Evolutionary conservation across 2,888 invertebrate genomes (phyloP).

Genomic region (Itoplectis maculator): DNA sequence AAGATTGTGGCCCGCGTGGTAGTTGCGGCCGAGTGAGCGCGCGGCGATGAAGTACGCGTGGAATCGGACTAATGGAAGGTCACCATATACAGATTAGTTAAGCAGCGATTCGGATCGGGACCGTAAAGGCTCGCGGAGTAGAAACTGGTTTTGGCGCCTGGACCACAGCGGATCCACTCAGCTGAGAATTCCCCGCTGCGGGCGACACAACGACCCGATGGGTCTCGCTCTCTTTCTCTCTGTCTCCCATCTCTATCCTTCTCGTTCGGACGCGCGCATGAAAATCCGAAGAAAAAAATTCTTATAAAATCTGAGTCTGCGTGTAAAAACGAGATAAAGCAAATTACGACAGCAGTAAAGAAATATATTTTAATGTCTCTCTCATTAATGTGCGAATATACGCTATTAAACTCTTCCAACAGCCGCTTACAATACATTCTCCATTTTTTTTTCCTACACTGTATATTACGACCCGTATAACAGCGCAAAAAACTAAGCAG

Average conservation of each 20-base stretch:
- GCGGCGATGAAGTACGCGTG: slow-evolving; percentile 77
- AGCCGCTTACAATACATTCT: not conserved
- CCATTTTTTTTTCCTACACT: not conserved
- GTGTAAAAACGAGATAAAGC: slow-evolving; percentile 2
- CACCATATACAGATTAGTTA: slow-evolving; percentile 79
- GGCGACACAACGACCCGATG: not conserved
- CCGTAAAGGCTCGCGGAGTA: slow-evolving; percentile 78
- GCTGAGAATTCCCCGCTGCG: slow-evolving; percentile 17
- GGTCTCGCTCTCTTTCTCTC: not conserved
- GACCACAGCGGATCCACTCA: slow-evolving; percentile 36
- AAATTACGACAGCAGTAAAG: slow-evolving; percentile 7
- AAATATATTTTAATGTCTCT: not conserved
- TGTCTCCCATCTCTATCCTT: not conserved
- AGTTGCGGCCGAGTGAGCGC: slow-evolving; percentile 10
- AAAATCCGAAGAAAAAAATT: slow-evolving; percentile 1
- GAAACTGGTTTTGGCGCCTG: slow-evolving; percentile 76
- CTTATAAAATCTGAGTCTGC: not conserved
- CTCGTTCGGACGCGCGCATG: not conserved
- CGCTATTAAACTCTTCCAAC: not conserved
- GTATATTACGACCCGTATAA: not conserved
- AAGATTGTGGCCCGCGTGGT: slow-evolving; percentile 6
- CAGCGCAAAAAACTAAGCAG: too few species aligned
- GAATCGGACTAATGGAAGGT: slow-evolving; percentile 80
- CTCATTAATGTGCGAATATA: slow-evolving; percentile 4
- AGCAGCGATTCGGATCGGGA: slow-evolving; percentile 77